phyloP scores from a whole-genome alignment of 2,797 vertebrate species.

The Rhincodon typus region DNA sequence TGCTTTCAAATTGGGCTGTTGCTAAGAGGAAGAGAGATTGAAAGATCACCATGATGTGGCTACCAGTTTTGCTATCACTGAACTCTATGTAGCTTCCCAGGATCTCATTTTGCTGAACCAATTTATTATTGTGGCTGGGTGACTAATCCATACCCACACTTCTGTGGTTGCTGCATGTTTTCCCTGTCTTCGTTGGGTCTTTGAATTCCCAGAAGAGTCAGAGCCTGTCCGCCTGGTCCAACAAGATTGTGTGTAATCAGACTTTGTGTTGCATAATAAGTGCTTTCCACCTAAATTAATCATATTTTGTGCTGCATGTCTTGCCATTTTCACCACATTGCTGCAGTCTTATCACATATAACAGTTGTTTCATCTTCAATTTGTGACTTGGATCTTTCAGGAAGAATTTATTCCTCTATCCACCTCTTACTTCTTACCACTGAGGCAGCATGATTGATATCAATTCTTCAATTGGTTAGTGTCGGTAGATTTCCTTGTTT shows the following conservation, averaged over 20 bases:
- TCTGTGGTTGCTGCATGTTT: not conserved
- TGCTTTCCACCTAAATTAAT: not conserved
- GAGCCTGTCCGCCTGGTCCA: not conserved
- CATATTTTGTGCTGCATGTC: not conserved
- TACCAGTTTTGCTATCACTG: not conserved
- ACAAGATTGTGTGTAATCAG: not conserved
- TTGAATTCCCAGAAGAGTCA: not conserved
- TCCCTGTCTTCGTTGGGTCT: no score
- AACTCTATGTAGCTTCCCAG: not conserved
- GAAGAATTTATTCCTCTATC: not conserved
- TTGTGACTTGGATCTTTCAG: not conserved
- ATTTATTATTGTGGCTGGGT: not conserved
- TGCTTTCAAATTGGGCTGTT: not conserved
- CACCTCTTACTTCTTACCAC: not conserved
- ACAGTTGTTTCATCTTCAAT: not conserved
- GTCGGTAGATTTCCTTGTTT: not conserved
- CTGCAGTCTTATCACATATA: not conserved
- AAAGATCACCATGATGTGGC: not conserved
- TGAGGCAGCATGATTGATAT: not conserved
- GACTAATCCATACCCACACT: not conserved
- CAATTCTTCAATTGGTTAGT: not conserved
- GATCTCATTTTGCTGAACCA: not conserved
- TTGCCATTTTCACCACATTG: not conserved
- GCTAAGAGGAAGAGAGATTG: not conserved
- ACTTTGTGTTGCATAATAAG: not conserved